Base-by-base conservation (phyloP, 2,888 invertebrate genomes). In the Apamea anceps region DNA sequence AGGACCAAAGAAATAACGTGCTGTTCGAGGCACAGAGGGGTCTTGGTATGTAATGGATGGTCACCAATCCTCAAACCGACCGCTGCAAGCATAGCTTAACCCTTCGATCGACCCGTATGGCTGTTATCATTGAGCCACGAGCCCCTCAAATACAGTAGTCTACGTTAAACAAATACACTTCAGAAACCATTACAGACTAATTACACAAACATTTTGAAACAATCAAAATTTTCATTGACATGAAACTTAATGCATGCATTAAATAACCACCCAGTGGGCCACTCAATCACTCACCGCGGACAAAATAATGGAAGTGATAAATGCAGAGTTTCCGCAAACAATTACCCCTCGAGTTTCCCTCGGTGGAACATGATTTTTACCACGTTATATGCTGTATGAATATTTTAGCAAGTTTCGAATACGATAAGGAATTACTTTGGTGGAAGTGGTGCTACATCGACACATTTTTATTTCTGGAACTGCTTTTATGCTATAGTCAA, bases 251-350 rank as follows among this genome's bases (percentile, higher is more conserved):
- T 82, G 80, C 51, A 37, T 80, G 68, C 42, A 72, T 75, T 77
- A 74, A 82, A 75, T 37, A 76, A 81, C 63, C 77, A 60, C 86
- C 84, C 85, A 81, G 85, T 90, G 90, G 86, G 80, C 86, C 77
- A 85, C 88, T 92, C 92, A 75, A 91, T 92, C 92, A 91, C 85
- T 72, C 86, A 60, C 84, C 82, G 93, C 90, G 90, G 92, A 93
- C 92, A 91, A 89, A 90, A 91, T 93, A 93, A 93, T 93, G 81
- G 88, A 78, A 80, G 87, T 91, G 90, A 90, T 92, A 90, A 92
- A 93, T 88, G 91, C 76, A 62, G 80, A 79, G 88, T 88, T 93
- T 93, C 93, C 93, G 92, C 79, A 85, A 90, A 89, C 91, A 90
- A 93, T 93, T 92, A 91, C 88, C 88, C 80, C 79, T 79, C 79